These are phyloP conservation scores for Oreamnos americanus DNA, from an alignment of 2,113 vertebrate species.

Conservation along the genomic window DNA sequence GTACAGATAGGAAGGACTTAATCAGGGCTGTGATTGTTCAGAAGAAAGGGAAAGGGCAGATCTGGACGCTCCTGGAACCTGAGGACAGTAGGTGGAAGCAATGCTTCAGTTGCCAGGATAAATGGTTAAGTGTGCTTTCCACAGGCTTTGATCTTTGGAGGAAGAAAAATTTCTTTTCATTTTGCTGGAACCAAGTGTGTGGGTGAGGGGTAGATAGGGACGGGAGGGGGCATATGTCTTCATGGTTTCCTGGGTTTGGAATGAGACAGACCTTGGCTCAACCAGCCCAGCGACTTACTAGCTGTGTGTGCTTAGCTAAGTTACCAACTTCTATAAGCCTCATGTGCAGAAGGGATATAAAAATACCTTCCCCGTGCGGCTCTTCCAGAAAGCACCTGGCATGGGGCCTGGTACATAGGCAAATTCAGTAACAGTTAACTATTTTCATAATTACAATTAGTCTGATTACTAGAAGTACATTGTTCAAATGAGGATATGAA, in stretches of 20 bases:
- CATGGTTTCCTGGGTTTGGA: not conserved
- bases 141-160: not conserved
- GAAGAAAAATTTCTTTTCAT: not conserved
- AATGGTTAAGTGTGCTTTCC: not conserved
- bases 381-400: conserved; percentile 24
- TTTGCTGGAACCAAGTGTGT: not conserved
- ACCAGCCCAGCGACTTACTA: not conserved
- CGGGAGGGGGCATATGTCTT: not conserved
- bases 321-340: not conserved
- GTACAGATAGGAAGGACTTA: not conserved
- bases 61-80: not conserved
- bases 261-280: not conserved
- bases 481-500: not conserved
- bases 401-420: not conserved
- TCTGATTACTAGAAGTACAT: not conserved
- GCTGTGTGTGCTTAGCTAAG: not conserved
- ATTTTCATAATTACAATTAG: not conserved
- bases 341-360: not conserved
- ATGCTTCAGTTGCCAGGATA: not conserved
- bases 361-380: not conserved
- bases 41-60: not conserved
- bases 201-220: not conserved
- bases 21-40: not conserved
- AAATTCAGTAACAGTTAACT: not conserved
- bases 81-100: not conserved